Conservation (phyloP, 1,140 invertebrate species). For the Temnothorax curvispinosus region DNA sequence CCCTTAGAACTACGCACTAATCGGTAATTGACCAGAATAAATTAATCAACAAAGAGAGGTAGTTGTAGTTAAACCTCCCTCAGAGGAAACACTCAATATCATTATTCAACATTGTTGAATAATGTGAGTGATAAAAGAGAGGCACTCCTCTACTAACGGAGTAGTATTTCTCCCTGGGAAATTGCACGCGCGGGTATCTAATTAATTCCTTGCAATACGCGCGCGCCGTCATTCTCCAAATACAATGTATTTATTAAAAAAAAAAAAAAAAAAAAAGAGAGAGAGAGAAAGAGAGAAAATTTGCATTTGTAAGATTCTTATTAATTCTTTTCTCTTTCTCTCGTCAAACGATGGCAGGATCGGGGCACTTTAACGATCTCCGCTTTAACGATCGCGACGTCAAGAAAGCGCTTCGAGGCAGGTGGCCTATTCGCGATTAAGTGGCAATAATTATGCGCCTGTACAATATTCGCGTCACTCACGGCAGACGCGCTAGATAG, state of each 20-base stretch:
- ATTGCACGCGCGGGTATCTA: constrained; percentile 13
- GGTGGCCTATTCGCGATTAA: constrained; percentile 43
- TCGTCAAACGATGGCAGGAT: not conserved
- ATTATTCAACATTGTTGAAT: constrained; percentile 32
- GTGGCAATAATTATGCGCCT: constrained; percentile 47
- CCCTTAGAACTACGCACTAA: not conserved
- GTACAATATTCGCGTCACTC: constrained; percentile 42
- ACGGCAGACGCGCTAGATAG: constrained; percentile 15
- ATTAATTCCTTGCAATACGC: constrained; percentile 34
- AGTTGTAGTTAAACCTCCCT: constrained; percentile 41
- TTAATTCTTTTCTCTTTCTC: not conserved
- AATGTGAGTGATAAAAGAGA: not conserved
- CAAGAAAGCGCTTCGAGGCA: constrained; percentile 8
- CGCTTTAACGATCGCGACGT: constrained; percentile 20
- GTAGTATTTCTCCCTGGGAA: not conserved
- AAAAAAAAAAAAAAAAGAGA: too few species aligned
- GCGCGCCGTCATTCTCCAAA: not conserved
- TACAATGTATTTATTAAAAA: not conserved
- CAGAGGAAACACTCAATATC: constrained; percentile 47
- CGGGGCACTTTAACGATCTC: not conserved
- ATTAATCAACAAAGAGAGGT: constrained; percentile 39
- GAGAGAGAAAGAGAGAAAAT: not conserved
- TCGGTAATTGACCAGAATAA: constrained; percentile 44
- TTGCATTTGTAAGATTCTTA: constrained; percentile 22
- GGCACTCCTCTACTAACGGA: not conserved